Percentiles rank a stretch among this genome's conserved stretches.
Evolutionary conservation across 2,113 vertebrate species (phyloP).

Genomic region (Rhinolophus sinicus): DNA sequence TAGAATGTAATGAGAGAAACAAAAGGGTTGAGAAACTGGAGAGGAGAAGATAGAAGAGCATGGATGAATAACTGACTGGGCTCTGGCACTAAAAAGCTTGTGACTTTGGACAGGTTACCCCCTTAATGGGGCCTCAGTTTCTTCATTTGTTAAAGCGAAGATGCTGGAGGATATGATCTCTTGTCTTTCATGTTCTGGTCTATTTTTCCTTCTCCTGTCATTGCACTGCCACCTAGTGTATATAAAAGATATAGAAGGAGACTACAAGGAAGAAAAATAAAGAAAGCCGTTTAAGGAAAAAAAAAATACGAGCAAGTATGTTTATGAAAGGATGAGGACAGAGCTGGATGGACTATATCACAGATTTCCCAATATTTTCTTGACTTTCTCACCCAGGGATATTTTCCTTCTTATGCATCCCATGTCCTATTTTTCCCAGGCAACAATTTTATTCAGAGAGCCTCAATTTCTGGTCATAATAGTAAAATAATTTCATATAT

Average conservation of each 20-base stretch:
- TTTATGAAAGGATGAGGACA: neutral
- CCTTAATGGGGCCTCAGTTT: neutral
- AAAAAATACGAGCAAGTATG: neutral
- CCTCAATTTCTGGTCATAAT: neutral
- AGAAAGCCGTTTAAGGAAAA: neutral
- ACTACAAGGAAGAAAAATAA: neutral
- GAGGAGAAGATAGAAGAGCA: neutral
- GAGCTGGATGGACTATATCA: neutral
- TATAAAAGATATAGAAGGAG: neutral
- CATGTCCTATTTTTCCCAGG: neutral
- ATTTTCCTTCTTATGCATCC: neutral
- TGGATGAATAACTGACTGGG: neutral
- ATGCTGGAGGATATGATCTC: neutral
- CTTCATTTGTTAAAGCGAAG: neutral
- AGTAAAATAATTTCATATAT: neutral
- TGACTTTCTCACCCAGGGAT: neutral
- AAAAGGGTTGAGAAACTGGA: neutral
- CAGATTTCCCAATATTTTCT: neutral
- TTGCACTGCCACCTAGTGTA: conserved; percentile 64
- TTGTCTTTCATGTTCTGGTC: neutral
- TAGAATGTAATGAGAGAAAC: neutral
- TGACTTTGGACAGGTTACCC: neutral
- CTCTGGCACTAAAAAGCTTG: neutral
- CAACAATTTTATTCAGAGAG: neutral
- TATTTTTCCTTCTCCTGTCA: neutral